Conservation (phyloP, 2,888 invertebrate species). For the Coelinius sp. region DNA sequence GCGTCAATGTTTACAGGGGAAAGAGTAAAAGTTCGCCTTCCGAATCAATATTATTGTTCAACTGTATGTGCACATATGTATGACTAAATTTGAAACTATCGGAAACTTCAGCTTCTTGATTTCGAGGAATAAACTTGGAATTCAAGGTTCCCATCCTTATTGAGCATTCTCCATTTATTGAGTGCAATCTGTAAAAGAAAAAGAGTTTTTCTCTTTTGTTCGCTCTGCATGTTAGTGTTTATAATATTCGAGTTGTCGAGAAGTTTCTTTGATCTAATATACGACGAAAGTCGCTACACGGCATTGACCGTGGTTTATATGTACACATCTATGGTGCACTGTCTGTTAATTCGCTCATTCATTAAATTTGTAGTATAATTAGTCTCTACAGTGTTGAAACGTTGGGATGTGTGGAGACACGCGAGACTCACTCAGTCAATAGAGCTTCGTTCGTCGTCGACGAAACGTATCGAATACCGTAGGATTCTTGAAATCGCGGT, state of each 20-base stretch:
- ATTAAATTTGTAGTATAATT: constrained; percentile 70
- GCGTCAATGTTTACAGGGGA: constrained; percentile 63
- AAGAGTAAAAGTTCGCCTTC: constrained; percentile 62
- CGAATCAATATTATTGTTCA: constrained; percentile 68
- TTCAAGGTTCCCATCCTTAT: neutral
- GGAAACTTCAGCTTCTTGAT: constrained; percentile 27
- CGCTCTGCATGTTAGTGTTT: neutral
- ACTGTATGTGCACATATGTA: constrained; percentile 30
- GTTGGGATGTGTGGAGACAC: constrained; percentile 37
- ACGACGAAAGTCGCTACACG: constrained; percentile 67
- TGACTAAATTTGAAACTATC: constrained; percentile 61
- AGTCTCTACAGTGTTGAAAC: constrained; percentile 56
- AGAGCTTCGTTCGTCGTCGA: constrained; percentile 47
- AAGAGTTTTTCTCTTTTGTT: neutral
- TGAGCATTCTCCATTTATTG: neutral
- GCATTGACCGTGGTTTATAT: constrained; percentile 70
- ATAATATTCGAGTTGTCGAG: neutral
- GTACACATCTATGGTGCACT: constrained; percentile 65
- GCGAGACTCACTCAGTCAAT: constrained; percentile 39
- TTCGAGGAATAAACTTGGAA: neutral
- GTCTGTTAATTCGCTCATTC: constrained; percentile 69
- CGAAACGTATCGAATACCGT: constrained; percentile 46
- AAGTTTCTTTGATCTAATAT: constrained; percentile 61
- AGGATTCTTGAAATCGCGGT: constrained; percentile 45
- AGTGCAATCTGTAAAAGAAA: neutral